phyloP scores from a whole-genome alignment of 2,888 invertebrate species.

The Argyra leucocephala region DNA sequence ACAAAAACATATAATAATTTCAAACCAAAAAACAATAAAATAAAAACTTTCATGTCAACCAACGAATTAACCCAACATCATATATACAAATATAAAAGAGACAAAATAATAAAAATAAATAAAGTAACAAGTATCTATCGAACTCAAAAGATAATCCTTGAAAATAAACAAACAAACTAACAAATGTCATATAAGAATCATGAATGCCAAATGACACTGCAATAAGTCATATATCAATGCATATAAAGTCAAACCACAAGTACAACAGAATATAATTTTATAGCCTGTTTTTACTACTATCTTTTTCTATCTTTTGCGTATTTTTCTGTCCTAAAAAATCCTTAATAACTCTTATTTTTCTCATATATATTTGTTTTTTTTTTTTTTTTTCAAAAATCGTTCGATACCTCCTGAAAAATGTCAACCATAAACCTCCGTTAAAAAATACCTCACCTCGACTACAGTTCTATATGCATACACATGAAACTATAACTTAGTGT shows the following conservation, averaged over 20 bases:
- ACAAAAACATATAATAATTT: background rate
- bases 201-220: constrained; percentile 10
- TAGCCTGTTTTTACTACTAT: background rate
- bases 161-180: background rate
- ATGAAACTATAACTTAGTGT: too few relatives aligned
- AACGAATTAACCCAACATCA: background rate
- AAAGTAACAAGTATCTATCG: background rate
- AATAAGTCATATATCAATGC: constrained; percentile 9
- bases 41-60: background rate
- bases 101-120: background rate
- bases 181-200: background rate
- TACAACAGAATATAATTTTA: background rate
- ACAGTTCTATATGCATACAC: too few relatives aligned
- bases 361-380: background rate
- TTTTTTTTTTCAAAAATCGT: too few relatives aligned
- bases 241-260: constrained; percentile 1
- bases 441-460: too few relatives aligned
- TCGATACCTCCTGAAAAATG: too few relatives aligned
- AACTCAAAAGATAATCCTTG: background rate
- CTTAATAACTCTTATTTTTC: background rate
- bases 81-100: background rate
- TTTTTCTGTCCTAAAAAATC: background rate
- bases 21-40: background rate
- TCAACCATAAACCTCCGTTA: too few relatives aligned
- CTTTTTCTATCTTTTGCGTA: background rate